Base-by-base conservation (phyloP, 2,888 invertebrate genomes). In the Suillia variegata region DNA sequence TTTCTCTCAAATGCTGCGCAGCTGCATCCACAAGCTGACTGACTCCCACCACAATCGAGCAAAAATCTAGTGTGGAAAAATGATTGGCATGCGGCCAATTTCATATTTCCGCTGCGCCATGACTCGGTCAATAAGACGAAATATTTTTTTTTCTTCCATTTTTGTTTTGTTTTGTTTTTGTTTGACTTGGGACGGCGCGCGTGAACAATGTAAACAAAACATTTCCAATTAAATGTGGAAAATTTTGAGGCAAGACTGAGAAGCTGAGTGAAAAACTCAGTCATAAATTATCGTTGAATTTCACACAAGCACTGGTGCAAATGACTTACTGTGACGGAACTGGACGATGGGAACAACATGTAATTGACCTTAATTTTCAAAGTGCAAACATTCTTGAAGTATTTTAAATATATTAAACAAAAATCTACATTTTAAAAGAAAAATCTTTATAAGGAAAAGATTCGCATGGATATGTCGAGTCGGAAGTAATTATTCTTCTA, bases 61-160 rank as follows among this genome's bases (percentile, higher is more conserved):
- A n/a, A n/a, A n/a, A n/a, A n/a, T n/a, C n/a, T n/a, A n/a, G n/a
- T n/a, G n/a, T n/a, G n/a, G n/a, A 20, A 20, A 45, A 45, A 17
- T 20, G n/a, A 38, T 17, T 20, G 20, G 45, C 45, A 45, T 10
- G 13, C 10, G 38, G 38, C 38, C 38, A 38, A 38, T 4, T n/a
- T 38, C n/a, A 62, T 58, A 65, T 66, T 65, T 66, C 62, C 64
- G 15, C 21, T 62, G 58, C 57, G 57, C 64, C 60, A 60, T 67
- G 67, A 67, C 63, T 66, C 58, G 66, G 65, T 66, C 62, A 64
- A 62, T 56, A 53, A 45, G n/a, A n/a, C n/a, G n/a, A n/a, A n/a
- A n/a, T n/a, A n/a, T n/a, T n/a, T n/a, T n/a, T n/a, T 62, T 47
- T 55, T 42, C 61, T 58, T 52, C 20, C 13, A 26, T 47, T 55